Conservation (phyloP, 2,888 invertebrate genomes). For the Ormyrus labotus region DNA sequence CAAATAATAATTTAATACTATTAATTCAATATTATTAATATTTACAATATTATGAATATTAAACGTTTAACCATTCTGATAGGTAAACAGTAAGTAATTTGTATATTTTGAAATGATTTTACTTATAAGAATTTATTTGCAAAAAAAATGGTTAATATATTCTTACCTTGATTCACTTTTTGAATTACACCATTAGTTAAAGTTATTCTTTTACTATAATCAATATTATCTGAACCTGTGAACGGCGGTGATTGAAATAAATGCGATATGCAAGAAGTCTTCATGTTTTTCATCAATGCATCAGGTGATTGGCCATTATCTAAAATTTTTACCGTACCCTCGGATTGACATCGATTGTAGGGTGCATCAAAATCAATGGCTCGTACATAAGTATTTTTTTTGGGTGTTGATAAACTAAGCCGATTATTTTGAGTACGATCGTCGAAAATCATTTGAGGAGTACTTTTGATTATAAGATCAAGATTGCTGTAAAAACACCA, state of each 20-base stretch:
- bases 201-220: background rate
- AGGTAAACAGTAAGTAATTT: background rate
- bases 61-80: background rate
- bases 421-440: constrained; percentile 13
- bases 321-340: constrained; percentile 38
- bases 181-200: too few species aligned
- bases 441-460: constrained; percentile 26
- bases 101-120: background rate
- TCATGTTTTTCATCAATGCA: constrained; percentile 19
- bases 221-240: constrained; percentile 28
- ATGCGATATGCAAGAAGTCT: constrained; percentile 40
- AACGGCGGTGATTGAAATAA: constrained; percentile 46
- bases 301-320: constrained; percentile 8
- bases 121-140: too few species aligned
- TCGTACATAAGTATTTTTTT: constrained; percentile 48
- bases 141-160: too few species aligned
- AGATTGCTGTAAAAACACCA: background rate
- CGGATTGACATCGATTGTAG: constrained; percentile 27
- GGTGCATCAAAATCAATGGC: constrained; percentile 47
- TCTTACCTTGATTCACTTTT: too few species aligned
- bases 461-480: constrained; percentile 27
- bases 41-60: background rate
- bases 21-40: too few species aligned
- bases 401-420: constrained; percentile 45
- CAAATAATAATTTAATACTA: too few species aligned